Conservation (phyloP, 35 echinoderm and acorn worm species). For the Nesometra sesokonis region DNA sequence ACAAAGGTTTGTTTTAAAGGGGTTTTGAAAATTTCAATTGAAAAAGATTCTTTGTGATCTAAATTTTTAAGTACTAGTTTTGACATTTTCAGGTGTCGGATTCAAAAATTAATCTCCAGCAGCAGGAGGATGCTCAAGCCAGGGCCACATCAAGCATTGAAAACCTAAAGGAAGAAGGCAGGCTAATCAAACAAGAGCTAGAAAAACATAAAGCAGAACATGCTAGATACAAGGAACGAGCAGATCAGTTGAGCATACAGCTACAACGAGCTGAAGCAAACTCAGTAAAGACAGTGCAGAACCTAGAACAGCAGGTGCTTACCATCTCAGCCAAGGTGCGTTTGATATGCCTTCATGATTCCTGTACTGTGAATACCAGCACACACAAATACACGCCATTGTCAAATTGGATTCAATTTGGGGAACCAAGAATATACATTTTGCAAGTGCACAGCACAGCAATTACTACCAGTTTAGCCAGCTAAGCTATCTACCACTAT, state of each 20-base stretch:
- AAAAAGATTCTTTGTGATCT: no score
- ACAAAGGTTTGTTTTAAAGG: no score
- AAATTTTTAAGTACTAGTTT: no score
- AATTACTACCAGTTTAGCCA: no score
- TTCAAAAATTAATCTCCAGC: slow-evolving; percentile 35
- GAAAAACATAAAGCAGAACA: slow-evolving; percentile 59
- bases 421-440: no score
- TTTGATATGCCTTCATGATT: no score
- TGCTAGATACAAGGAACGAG: slow-evolving; percentile 59
- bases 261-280: slow-evolving; percentile 52
- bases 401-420: no score
- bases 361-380: no score
- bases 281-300: slow-evolving; percentile 38
- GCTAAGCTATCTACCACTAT: no score
- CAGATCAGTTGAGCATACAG: slow-evolving; percentile 40
- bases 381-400: no score
- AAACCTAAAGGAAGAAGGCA: slow-evolving; percentile 43
- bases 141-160: slow-evolving; percentile 46
- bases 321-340: slow-evolving; percentile 66
- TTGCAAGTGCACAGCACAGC: no score
- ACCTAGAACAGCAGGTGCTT: slow-evolving; percentile 52
- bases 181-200: slow-evolving; percentile 33
- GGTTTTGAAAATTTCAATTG: no score
- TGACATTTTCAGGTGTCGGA: slow-evolving; percentile 41
- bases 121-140: slow-evolving; percentile 44